A percentile compares a stretch with the other conserved stretches of the same genome.
Conservation (phyloP, 2,113 vertebrate species). For the Tenebrosternarchus preto region DNA sequence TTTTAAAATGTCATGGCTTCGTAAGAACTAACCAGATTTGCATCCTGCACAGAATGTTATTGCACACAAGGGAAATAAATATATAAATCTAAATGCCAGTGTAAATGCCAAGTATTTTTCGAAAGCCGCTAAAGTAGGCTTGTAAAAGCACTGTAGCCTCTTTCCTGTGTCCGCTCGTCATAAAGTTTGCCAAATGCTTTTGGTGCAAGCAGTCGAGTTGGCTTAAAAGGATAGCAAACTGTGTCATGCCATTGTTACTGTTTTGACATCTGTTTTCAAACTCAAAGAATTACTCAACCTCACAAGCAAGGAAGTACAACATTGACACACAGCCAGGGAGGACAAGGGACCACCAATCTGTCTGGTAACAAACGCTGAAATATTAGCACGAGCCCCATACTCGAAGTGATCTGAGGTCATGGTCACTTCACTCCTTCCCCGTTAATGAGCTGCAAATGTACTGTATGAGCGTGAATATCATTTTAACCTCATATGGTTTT, state of each 20-base stretch:
- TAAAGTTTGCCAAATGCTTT: constrained; percentile 61
- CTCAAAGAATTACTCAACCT: constrained; percentile 57
- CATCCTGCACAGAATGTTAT: constrained; percentile 67
- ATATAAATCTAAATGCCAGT: constrained; percentile 69
- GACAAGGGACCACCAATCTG: constrained; percentile 57
- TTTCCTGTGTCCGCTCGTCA: constrained; percentile 50
- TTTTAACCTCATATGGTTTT: constrained; percentile 54
- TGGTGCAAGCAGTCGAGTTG: constrained; percentile 51
- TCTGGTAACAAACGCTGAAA: constrained; percentile 60
- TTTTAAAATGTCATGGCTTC: constrained; percentile 78
- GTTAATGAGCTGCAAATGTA: constrained; percentile 59
- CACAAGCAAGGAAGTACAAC: constrained; percentile 53
- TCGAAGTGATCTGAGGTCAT: constrained; percentile 55
- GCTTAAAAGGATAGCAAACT: constrained; percentile 60
- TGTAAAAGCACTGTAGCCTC: constrained; percentile 58
- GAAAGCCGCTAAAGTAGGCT: constrained; percentile 56
- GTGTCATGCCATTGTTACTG: constrained; percentile 60
- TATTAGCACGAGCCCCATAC: constrained; percentile 52
- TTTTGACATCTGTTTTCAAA: constrained; percentile 61
- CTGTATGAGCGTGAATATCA: constrained; percentile 44
- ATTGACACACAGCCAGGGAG: constrained; percentile 56
- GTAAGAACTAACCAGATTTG: constrained; percentile 73
- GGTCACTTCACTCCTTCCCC: constrained; percentile 46
- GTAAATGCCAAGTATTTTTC: constrained; percentile 62
- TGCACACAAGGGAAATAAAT: constrained; percentile 67